Evolutionary conservation across 2,797 vertebrate genomes (phyloP).

Genomic region (Ispidina picta): DNA sequence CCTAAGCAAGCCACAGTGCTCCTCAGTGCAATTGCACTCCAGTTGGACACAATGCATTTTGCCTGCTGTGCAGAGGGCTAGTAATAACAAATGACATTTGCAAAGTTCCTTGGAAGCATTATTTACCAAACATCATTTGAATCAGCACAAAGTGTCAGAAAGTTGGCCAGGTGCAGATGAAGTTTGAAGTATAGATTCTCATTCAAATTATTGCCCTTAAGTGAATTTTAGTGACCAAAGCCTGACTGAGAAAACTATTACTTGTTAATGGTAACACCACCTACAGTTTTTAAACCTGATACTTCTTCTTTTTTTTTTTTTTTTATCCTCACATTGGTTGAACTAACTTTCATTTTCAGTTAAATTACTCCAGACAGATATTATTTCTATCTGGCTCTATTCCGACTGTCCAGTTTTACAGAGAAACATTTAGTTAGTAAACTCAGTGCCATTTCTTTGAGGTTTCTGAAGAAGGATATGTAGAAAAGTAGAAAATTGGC

Average conservation of each 20-base stretch:
- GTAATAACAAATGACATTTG: neutral
- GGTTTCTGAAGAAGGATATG: slow-evolving; percentile 5
- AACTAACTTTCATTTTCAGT: slow-evolving; percentile 24
- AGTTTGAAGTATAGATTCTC: neutral
- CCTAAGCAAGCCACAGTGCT: neutral
- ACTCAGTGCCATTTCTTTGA: slow-evolving; percentile 6
- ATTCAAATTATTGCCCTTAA: neutral
- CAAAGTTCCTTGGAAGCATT: neutral
- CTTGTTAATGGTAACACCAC: neutral
- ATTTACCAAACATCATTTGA: neutral
- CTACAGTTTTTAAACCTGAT: neutral
- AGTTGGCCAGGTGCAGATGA: neutral
- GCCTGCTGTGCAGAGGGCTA: neutral
- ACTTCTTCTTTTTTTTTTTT: neutral
- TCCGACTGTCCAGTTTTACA: neutral
- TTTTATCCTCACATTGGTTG: neutral
- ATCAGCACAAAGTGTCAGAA: neutral
- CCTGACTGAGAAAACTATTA: neutral
- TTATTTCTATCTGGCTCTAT: neutral
- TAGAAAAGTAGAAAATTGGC: slow-evolving; percentile 22
- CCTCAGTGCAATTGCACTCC: neutral
- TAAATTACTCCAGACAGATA: neutral
- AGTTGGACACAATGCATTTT: neutral
- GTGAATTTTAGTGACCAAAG: neutral
- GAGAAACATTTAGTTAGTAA: neutral